phyloP scores from a whole-genome alignment of 2,888 invertebrate genomes.

The Campoplex nolae region DNA sequence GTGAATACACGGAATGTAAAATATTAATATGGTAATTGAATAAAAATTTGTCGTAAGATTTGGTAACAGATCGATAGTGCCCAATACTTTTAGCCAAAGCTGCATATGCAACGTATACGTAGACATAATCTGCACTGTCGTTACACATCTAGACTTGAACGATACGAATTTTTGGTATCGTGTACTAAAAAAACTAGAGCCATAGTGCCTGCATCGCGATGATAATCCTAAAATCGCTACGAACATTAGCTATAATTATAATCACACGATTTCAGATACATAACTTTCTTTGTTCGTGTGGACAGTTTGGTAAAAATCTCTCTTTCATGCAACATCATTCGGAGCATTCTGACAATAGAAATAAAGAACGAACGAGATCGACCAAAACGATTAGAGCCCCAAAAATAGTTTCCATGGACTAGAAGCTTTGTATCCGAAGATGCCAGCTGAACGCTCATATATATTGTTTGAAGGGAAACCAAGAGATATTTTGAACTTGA shows the following conservation, averaged over 20 bases:
- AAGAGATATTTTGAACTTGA: neutral
- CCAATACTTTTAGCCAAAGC: neutral
- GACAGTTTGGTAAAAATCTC: slow-evolving; percentile 1
- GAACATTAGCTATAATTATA: neutral
- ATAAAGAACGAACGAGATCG: no score
- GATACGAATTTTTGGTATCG: slow-evolving; percentile 7
- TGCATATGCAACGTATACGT: neutral
- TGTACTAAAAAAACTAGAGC: slow-evolving; percentile 48
- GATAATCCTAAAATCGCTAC: slow-evolving; percentile 29
- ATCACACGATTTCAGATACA: neutral
- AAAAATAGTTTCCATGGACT: neutral
- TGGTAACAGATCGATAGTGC: neutral
- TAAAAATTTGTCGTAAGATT: no score
- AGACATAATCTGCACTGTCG: neutral
- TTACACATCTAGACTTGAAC: neutral
- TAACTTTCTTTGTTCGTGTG: slow-evolving; percentile 5
- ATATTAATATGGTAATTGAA: no score
- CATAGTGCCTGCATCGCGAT: neutral
- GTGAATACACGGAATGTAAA: no score
- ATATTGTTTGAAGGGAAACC: neutral
- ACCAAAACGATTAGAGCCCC: neutral
- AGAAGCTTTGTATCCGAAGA: neutral
- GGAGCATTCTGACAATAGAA: neutral
- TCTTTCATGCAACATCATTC: neutral
- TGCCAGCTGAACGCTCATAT: neutral